Evolutionary conservation across 2,888 invertebrate genomes (phyloP).

Genomic region (Epinotia ramella): DNA sequence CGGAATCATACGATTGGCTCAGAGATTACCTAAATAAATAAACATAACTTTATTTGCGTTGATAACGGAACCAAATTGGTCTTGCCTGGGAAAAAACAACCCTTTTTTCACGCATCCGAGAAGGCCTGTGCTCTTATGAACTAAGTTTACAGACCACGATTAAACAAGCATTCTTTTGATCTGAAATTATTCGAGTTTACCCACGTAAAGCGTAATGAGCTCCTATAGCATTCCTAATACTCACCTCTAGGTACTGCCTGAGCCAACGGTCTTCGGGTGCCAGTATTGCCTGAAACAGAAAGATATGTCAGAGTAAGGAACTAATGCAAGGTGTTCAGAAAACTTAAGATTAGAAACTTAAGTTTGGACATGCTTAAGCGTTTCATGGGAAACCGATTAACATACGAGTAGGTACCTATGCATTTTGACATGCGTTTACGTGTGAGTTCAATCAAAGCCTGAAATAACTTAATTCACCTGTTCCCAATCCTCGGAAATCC

Average conservation of each 20-base stretch:
- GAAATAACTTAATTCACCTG: conserved; percentile 35
- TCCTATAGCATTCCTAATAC: conserved; percentile 1
- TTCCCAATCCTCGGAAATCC: conserved; percentile 58
- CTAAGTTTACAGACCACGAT: no score
- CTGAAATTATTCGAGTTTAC: background rate
- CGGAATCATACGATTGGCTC: background rate
- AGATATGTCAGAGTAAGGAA: background rate
- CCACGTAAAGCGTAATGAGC: background rate
- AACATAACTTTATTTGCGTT: background rate
- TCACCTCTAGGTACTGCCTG: conserved; percentile 57
- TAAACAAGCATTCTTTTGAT: background rate
- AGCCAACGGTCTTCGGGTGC: conserved; percentile 44
- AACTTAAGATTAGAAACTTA: background rate
- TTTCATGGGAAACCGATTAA: background rate
- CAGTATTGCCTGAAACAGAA: conserved; percentile 47
- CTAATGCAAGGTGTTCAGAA: background rate
- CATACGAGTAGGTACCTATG: background rate
- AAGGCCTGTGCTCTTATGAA: no score
- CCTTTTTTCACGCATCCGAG: background rate
- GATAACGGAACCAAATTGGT: background rate
- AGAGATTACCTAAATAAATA: background rate
- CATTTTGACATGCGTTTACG: background rate
- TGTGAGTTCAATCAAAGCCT: background rate
- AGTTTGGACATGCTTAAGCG: background rate
- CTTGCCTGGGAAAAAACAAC: background rate